Evolutionary conservation across 2,888 invertebrate species (phyloP).

Genomic region (Cheilosia vernalis): DNA sequence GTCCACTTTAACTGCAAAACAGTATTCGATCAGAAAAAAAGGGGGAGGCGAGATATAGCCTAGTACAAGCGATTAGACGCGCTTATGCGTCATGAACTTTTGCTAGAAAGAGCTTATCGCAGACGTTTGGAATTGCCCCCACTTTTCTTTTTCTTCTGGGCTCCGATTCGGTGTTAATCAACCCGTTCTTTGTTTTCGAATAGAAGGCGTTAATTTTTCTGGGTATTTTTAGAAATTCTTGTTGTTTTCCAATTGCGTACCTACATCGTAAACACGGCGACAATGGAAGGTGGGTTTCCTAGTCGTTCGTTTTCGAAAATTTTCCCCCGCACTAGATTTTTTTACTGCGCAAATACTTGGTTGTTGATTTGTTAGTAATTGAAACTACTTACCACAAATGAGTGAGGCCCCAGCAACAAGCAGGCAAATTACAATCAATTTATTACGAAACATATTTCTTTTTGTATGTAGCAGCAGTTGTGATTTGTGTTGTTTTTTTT

Average conservation of each 20-base stretch:
- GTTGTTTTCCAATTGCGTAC: conserved; percentile 30
- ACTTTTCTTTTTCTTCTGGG: neutral
- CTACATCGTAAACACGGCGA: conserved; percentile 33
- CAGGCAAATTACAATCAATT: conserved; percentile 64
- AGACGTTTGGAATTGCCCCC: conserved; percentile 9
- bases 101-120: conserved; percentile 2
- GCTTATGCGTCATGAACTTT: conserved; percentile 29
- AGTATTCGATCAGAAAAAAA: neutral
- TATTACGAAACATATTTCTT: conserved; percentile 68
- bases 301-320: too few species aligned
- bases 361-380: neutral
- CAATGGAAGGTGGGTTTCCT: neutral
- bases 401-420: conserved; percentile 65
- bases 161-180: conserved; percentile 5
- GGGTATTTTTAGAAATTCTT: conserved; percentile 52
- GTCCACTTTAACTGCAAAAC: neutral
- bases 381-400: conserved; percentile 60
- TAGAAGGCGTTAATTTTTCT: neutral
- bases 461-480: neutral
- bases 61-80: conserved; percentile 29
- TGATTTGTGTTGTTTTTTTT: neutral
- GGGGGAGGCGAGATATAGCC: neutral
- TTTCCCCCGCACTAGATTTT: too few species aligned
- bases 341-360: neutral
- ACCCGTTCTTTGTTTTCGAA: conserved; percentile 59